These are phyloP conservation scores for Notodonta ziczac DNA, from an alignment of 2,888 invertebrate species.

Conservation along the genomic window DNA sequence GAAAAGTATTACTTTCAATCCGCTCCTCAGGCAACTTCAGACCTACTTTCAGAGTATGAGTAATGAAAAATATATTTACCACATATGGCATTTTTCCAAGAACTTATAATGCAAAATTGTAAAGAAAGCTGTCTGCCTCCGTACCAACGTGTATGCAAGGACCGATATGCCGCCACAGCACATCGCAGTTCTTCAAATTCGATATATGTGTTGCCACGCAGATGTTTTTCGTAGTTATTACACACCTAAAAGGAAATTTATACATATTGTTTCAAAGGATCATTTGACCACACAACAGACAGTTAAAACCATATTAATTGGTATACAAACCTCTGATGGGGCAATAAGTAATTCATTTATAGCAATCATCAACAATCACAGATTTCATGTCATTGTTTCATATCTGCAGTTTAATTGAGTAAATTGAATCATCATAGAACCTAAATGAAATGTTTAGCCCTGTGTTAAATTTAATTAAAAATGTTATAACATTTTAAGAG, in stretches of 20 bases:
- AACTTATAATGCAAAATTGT: slow-evolving; percentile 90
- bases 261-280: background rate
- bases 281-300: background rate
- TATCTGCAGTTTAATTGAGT: slow-evolving; percentile 5
- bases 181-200: slow-evolving; percentile 87
- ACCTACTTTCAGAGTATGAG: too few species aligned
- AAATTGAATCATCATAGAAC: background rate
- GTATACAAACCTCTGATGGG: slow-evolving; percentile 18
- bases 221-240: slow-evolving; percentile 93
- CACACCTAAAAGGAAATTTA: slow-evolving; percentile 79
- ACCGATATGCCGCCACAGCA: slow-evolving; percentile 89
- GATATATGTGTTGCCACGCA: slow-evolving; percentile 95
- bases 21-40: too few species aligned
- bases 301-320: background rate
- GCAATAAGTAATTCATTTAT: background rate
- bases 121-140: slow-evolving; percentile 92
- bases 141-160: slow-evolving; percentile 94
- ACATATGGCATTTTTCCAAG: slow-evolving; percentile 96
- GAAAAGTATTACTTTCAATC: too few species aligned
- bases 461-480: too few species aligned
- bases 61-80: slow-evolving; percentile 81
- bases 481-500: too few species aligned
- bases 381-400: background rate
- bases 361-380: background rate
- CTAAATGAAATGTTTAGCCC: too few species aligned